phyloP scores from a whole-genome alignment of 2,888 invertebrate genomes.

The Cataglyphis cursor region DNA sequence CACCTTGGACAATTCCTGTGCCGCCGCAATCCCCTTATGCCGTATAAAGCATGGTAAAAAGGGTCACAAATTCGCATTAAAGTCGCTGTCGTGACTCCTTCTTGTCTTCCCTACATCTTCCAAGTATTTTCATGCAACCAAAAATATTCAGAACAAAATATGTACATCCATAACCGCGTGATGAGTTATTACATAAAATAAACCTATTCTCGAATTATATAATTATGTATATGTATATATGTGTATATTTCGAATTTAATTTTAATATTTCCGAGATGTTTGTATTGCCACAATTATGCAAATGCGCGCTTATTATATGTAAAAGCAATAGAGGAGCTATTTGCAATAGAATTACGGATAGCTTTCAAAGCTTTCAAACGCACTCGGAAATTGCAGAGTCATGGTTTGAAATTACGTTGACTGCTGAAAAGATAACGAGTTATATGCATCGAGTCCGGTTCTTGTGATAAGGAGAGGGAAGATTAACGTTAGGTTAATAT shows the following conservation, averaged over 20 bases:
- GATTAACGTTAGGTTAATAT: neutral
- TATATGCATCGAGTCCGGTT: constrained; percentile 2
- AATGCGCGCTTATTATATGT: constrained; percentile 27
- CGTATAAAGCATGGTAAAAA: constrained; percentile 68
- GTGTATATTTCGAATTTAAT: neutral
- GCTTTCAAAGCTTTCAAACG: constrained; percentile 2
- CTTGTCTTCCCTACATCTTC: constrained; percentile 16
- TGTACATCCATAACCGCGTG: neutral
- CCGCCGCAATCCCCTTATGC: constrained; percentile 50
- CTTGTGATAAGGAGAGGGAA: constrained; percentile 37
- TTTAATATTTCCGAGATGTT: neutral
- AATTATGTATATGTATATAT: neutral
- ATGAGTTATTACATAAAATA: constrained; percentile 30
- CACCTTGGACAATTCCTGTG: constrained; percentile 59
- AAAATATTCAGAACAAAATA: constrained; percentile 27
- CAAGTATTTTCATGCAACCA: constrained; percentile 6
- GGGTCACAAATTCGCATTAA: constrained; percentile 72
- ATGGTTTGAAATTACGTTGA: constrained; percentile 40
- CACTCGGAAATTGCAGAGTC: constrained; percentile 42
- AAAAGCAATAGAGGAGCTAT: constrained; percentile 2
- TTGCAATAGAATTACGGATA: constrained; percentile 21
- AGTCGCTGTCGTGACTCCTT: constrained; percentile 56
- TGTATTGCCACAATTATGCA: constrained; percentile 14
- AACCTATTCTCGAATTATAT: constrained; percentile 22
- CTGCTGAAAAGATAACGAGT: constrained; percentile 39